Evolutionary conservation across 2,797 vertebrate species (phyloP).

Genomic region (Parauchenoglanis punctatus): DNA sequence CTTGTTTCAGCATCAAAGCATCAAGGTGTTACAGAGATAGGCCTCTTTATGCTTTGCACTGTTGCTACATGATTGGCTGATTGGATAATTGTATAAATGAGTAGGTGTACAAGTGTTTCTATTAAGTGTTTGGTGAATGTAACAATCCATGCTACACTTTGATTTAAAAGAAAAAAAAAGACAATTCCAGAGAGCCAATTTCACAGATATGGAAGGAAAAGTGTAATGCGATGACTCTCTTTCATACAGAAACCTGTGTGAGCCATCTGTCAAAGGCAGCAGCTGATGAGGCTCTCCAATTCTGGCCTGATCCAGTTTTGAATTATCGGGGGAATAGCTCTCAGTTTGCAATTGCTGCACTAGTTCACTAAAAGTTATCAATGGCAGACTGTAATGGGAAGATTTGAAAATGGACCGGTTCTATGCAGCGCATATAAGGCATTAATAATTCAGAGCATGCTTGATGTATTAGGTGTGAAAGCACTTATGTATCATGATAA

Average conservation of each 20-base stretch:
- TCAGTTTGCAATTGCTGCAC: conserved; percentile 10
- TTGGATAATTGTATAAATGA: conserved; percentile 17
- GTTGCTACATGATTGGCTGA: neutral
- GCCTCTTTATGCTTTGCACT: neutral
- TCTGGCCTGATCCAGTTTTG: conserved; percentile 21
- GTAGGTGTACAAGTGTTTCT: neutral
- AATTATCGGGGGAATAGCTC: conserved; percentile 16
- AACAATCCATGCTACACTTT: neutral
- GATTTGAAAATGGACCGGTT: neutral
- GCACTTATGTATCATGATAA: conserved; percentile 21
- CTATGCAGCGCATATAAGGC: neutral
- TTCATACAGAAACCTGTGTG: conserved; percentile 23
- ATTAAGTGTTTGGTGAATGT: neutral
- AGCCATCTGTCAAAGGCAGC: conserved; percentile 45
- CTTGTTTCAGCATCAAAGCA: neutral
- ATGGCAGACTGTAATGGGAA: neutral
- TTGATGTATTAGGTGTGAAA: conserved; percentile 28
- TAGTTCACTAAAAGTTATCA: conserved; percentile 1
- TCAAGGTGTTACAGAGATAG: neutral
- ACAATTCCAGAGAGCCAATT: conserved; percentile 43
- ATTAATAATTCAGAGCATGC: conserved; percentile 20
- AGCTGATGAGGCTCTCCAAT: conserved; percentile 27
- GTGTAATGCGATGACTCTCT: conserved; percentile 25
- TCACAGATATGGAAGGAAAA: conserved; percentile 32
- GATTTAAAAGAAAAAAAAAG: neutral